These are phyloP conservation scores for Cebuella pygmaea DNA, from an alignment of 2,797 vertebrate genomes.

Conservation along the genomic window DNA sequence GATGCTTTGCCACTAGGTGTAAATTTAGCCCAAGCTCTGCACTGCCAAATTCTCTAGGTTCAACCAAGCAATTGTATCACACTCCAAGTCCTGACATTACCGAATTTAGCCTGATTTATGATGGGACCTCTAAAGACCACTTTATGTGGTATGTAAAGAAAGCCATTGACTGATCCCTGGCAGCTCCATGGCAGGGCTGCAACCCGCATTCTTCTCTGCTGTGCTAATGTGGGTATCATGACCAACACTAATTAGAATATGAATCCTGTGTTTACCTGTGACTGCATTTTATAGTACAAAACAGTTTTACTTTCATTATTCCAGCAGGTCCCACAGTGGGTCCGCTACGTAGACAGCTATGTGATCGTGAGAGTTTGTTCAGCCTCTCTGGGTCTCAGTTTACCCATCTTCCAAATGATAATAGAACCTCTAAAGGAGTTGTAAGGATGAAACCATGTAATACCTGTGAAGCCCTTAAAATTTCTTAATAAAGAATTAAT, in stretches of 20 bases:
- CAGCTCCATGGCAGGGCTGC: background rate
- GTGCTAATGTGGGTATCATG: fast-evolving
- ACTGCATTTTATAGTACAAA: fast-evolving
- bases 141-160: background rate
- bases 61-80: background rate
- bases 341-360: background rate
- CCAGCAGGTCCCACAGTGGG: background rate
- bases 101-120: background rate
- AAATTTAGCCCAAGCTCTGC: background rate
- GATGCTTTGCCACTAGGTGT: background rate
- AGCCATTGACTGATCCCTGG: background rate
- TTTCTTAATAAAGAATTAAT: background rate
- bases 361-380: background rate
- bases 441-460: background rate
- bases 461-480: background rate
- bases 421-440: background rate
- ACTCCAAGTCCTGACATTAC: fast-evolving
- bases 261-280: background rate
- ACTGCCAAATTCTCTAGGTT: background rate
- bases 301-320: background rate
- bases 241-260: fast-evolving
- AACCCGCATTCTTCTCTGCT: background rate
- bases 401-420: background rate
- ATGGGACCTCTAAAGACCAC: background rate
- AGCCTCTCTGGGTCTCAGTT: background rate